Evolutionary conservation across 2,888 invertebrate genomes (phyloP).

Genomic region (Drosophila kokeensis): DNA sequence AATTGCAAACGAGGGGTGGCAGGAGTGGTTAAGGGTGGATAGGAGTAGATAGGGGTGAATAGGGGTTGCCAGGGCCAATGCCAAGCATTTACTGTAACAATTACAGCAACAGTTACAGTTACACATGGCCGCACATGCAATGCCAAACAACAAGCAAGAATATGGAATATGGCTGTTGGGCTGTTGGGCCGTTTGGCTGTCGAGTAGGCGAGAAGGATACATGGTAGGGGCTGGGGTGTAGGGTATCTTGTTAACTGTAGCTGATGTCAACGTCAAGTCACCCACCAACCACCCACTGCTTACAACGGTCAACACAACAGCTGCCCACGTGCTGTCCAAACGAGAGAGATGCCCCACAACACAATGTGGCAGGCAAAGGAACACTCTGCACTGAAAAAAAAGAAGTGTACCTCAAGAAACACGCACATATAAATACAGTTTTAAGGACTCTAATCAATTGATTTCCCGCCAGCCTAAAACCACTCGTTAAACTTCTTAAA

Average conservation of each 20-base stretch:
- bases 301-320: conserved; percentile 15
- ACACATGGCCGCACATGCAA: conserved; percentile 51
- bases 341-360: conserved; percentile 6
- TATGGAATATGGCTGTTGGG: conserved; percentile 11
- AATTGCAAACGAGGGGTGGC: conserved; percentile 51
- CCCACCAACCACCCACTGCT: neutral
- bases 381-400: neutral
- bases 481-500: too few relatives aligned
- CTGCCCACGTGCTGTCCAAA: conserved; percentile 9
- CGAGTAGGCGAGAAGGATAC: neutral
- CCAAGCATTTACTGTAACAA: conserved; percentile 40
- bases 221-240: neutral
- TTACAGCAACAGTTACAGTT: conserved; percentile 34
- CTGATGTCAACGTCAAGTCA: neutral
- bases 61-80: conserved; percentile 24
- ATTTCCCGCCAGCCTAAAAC: neutral
- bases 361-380: neutral
- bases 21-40: neutral
- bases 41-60: neutral
- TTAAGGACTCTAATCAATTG: neutral
- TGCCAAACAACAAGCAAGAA: conserved; percentile 51
- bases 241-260: neutral
- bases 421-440: neutral
- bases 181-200: neutral
- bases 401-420: neutral